A percentile compares a stretch with the other conserved stretches of the same genome.
Evolutionary conservation across 2,113 vertebrate species (phyloP).

Genomic region (Martes martes): DNA sequence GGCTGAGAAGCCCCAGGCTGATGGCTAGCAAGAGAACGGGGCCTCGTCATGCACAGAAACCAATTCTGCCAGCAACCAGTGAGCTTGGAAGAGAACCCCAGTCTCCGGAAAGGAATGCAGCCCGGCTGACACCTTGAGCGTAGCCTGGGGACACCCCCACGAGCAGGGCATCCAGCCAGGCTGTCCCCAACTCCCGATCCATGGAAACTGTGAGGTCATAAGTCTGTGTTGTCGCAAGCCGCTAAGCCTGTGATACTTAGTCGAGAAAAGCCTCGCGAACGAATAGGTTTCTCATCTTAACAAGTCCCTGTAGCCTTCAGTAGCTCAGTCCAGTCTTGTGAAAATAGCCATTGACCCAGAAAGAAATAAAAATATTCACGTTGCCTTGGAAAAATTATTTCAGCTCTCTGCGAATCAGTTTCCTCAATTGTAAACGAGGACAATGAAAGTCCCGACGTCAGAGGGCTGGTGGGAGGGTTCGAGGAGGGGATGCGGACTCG

Average conservation of each 20-base stretch:
- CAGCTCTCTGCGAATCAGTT: not conserved
- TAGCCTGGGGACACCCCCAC: not conserved
- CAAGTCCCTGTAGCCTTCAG: not conserved
- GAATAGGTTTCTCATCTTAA: not conserved
- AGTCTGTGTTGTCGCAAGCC: not conserved
- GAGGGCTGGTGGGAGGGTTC: not conserved
- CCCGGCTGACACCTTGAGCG: rapidly evolving
- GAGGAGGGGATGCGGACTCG: rapidly evolving
- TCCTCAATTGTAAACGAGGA: not conserved
- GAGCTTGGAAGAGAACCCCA: not conserved
- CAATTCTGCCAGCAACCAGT: not conserved
- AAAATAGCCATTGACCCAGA: not conserved
- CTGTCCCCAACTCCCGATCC: not conserved
- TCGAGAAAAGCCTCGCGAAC: not conserved
- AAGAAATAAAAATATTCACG: not conserved
- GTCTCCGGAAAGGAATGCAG: not conserved
- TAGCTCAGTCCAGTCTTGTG: not conserved
- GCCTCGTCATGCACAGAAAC: not conserved
- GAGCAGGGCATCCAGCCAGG: not conserved
- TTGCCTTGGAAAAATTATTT: not conserved
- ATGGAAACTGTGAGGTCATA: not conserved
- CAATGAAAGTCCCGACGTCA: rapidly evolving
- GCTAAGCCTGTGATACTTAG: not conserved
- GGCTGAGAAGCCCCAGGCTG: not conserved
- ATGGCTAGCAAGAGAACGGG: not conserved